Evolutionary conservation across 2,888 invertebrate species (phyloP), one percentile per base, ranked within the genome.

Genomic region (Yponomeuta evonymella): DNA sequence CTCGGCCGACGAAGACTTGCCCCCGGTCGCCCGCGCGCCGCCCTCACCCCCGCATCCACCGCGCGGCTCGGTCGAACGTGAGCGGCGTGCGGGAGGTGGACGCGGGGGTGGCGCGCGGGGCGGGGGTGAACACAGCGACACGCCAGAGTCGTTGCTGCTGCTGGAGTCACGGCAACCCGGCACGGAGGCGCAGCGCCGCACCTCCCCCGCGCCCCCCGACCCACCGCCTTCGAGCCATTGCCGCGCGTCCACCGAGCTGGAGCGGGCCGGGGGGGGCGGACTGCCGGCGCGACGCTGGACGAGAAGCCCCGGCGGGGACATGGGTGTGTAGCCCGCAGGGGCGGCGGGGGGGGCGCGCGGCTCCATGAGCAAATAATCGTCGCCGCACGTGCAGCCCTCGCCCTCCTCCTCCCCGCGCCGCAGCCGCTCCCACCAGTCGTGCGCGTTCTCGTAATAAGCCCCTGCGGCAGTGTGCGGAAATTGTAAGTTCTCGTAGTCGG

Each of bases 71-170:
- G 94, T 95, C 5, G 95, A 95, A 77, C 94, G 94, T 0, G 95
- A 95, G 72, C 95, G 93, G 72, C 96, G 89, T 30, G 96, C 96
- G 70, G 95, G 82, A 6, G 94, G 94, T 76, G 82, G 93, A 77
- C 94, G 94, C 67, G 92, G 85, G 80, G 93, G n/a, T n/a, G n/a
- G 90, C 9, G 90, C 92, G 70, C 93, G 87, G 70, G 94, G 94
- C 70, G 94, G 92, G 68, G 94, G 82, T 2, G 94, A 94, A n/a
- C 95, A 94, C 6, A 94, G 94, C 0, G 95, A 95, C 0, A 96
- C 96, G 2, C 96, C 96, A 0, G 96, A 96, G 85, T 96, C 96
- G 80, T 96, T 96, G 36, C 96, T 96, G 79, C 96, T 96, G 5
- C 96, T 96, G 0, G 96, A 96, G 79, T 96, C 96, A 29, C 96